A percentile compares a stretch with the other conserved stretches of the same genome.
phyloP scores from a whole-genome alignment of 2,888 invertebrate species.

The Alsophila aescularia region DNA sequence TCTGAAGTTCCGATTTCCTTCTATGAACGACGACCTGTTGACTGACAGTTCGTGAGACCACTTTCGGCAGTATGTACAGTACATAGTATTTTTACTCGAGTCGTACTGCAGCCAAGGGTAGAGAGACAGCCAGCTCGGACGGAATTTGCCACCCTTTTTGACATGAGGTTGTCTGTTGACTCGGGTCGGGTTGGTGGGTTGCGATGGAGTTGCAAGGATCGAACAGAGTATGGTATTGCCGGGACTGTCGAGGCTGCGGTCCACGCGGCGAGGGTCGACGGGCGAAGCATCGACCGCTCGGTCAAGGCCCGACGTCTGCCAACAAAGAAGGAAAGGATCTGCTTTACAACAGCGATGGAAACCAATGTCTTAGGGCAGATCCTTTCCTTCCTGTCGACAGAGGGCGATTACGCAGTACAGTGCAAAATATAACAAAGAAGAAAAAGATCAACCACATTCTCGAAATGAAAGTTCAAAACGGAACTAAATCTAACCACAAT shows the following conservation, averaged over 20 bases:
- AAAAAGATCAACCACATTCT: constrained; percentile 70
- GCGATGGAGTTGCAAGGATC: constrained; percentile 59
- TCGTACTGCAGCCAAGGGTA: constrained; percentile 91
- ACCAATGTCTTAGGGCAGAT: constrained; percentile 58
- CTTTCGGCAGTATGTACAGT: constrained; percentile 89
- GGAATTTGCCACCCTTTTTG: constrained; percentile 87
- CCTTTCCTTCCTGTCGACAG: constrained; percentile 78
- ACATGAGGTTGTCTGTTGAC: constrained; percentile 34
- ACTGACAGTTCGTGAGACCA: constrained; percentile 87
- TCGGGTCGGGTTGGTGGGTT: constrained; percentile 54
- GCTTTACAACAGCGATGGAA: constrained; percentile 54
- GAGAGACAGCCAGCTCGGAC: constrained; percentile 87
- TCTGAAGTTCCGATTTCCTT: constrained; percentile 90
- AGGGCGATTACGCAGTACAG: constrained; percentile 18
- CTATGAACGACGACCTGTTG: constrained; percentile 91
- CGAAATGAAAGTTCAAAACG: no score
- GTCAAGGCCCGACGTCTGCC: constrained; percentile 76
- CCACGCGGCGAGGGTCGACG: constrained; percentile 48
- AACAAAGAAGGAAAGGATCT: constrained; percentile 88
- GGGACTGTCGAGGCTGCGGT: constrained; percentile 48
- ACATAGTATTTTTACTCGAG: constrained; percentile 87
- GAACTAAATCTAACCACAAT: no score
- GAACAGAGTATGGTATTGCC: constrained; percentile 50
- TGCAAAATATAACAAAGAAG: constrained; percentile 51
- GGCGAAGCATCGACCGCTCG: constrained; percentile 39